A percentile compares a stretch with the other conserved stretches of the same genome.
phyloP scores from a whole-genome alignment of 2,888 invertebrate species.

The Sussaba pulchella region DNA sequence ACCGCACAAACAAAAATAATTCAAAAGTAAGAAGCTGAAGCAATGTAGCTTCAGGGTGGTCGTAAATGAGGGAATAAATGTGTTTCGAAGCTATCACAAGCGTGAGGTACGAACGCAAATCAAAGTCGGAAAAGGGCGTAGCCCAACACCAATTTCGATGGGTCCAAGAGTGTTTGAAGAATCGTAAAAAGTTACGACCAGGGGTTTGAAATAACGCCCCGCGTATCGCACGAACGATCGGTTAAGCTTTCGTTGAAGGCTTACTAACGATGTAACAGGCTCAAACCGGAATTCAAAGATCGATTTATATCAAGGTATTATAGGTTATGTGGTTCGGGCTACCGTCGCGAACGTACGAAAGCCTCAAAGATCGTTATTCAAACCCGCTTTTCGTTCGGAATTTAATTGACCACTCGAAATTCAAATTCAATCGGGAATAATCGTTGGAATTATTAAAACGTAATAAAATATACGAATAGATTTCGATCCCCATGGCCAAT shows the following conservation, averaged over 20 bases:
- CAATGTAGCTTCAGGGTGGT: background rate
- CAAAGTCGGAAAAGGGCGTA: slow-evolving; percentile 7
- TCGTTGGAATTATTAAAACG: too few species aligned
- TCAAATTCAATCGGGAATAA: slow-evolving; percentile 1
- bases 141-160: slow-evolving; percentile 5
- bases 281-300: slow-evolving; percentile 17
- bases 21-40: background rate
- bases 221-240: slow-evolving; percentile 12
- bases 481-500: too few species aligned
- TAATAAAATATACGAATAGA: too few species aligned
- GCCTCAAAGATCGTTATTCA: background rate
- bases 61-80: slow-evolving; percentile 11
- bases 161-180: slow-evolving; percentile 11
- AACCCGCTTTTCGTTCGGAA: background rate
- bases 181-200: slow-evolving; percentile 13
- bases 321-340: slow-evolving; percentile 34
- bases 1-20: background rate
- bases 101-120: slow-evolving; percentile 1
- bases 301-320: slow-evolving; percentile 13
- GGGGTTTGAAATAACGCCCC: slow-evolving; percentile 9
- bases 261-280: slow-evolving; percentile 28
- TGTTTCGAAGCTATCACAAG: slow-evolving; percentile 8
- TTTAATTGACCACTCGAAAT: background rate
- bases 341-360: background rate
- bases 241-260: background rate